These are phyloP conservation scores for Porites divaricata DNA, from an alignment of 92 coral and sea anemone genomes.

Conservation along the genomic window DNA sequence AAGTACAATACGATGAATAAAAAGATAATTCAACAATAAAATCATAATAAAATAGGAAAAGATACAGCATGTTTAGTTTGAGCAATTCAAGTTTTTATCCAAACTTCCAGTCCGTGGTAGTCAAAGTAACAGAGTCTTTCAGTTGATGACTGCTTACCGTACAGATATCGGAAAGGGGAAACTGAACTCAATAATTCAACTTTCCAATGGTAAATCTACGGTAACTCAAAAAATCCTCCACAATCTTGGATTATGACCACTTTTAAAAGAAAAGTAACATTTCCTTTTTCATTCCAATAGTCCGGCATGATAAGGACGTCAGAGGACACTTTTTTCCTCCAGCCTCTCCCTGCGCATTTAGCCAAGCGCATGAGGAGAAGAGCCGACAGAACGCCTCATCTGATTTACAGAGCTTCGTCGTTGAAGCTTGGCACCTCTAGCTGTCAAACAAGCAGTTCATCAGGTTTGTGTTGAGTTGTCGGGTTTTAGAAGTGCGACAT, in stretches of 20 bases:
- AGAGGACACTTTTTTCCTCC: conserved; percentile 20
- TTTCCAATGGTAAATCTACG: too few relatives aligned
- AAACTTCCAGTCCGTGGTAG: too few relatives aligned
- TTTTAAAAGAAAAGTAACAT: background rate
- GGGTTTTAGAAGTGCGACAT: background rate
- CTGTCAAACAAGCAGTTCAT: background rate
- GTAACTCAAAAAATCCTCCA: background rate
- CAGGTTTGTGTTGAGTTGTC: conserved; percentile 4
- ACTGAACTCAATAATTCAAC: too few relatives aligned
- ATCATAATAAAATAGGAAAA: too few relatives aligned
- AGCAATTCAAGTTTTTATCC: too few relatives aligned
- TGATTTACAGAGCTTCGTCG: conserved; percentile 19
- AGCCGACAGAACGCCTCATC: conserved; percentile 23
- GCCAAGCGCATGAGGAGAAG: conserved; percentile 45
- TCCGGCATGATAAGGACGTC: conserved; percentile 43
- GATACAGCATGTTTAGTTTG: too few relatives aligned
- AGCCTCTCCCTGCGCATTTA: conserved; percentile 37
- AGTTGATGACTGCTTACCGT: too few relatives aligned
- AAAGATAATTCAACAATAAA: too few relatives aligned
- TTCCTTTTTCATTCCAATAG: background rate
- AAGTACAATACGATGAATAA: too few relatives aligned
- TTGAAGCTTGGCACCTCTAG: background rate
- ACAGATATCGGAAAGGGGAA: too few relatives aligned
- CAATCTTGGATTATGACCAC: background rate
- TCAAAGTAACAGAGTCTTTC: too few relatives aligned